These are phyloP conservation scores for Bufo gargarizans DNA, from an alignment of 2,113 vertebrate species.

Conservation along the genomic window DNA sequence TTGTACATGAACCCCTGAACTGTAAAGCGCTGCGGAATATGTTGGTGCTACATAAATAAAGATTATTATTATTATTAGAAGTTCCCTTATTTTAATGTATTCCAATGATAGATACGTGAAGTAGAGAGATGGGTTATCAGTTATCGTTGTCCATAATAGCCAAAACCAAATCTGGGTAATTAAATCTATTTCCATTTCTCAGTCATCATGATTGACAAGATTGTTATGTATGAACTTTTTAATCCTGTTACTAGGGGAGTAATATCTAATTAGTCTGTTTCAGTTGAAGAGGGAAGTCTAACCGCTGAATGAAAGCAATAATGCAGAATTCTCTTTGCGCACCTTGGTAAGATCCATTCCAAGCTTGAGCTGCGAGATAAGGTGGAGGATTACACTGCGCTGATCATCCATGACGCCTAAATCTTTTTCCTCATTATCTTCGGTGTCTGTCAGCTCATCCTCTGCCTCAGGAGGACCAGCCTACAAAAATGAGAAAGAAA, in stretches of 20 bases:
- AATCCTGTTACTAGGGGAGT: conserved; percentile 39
- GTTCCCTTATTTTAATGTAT: background rate
- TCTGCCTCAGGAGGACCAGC: conserved; percentile 74
- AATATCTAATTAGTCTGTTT: conserved; percentile 45
- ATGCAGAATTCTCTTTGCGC: conserved; percentile 52
- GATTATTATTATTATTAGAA: background rate
- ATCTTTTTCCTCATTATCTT: conserved; percentile 89
- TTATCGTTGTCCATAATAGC: background rate
- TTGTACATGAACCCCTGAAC: too few relatives aligned
- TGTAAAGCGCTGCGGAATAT: too few relatives aligned
- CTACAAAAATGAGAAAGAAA: conserved; percentile 64
- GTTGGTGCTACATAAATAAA: background rate
- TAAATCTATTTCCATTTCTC: conserved; percentile 12
- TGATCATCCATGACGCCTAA: conserved; percentile 91
- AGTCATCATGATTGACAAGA: conserved; percentile 12
- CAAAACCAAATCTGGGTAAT: background rate
- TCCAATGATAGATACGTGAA: background rate
- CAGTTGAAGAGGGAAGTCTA: background rate
- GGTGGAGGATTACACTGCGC: conserved; percentile 90
- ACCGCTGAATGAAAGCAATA: conserved; percentile 1
- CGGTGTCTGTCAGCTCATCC: conserved; percentile 89
- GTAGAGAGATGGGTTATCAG: conserved; percentile 18
- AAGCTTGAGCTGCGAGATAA: conserved; percentile 94
- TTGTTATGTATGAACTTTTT: conserved; percentile 22
- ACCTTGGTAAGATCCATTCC: conserved; percentile 97